Evolutionary conservation across 2,113 vertebrate species (phyloP).

Genomic region (Chaetodon auriga): DNA sequence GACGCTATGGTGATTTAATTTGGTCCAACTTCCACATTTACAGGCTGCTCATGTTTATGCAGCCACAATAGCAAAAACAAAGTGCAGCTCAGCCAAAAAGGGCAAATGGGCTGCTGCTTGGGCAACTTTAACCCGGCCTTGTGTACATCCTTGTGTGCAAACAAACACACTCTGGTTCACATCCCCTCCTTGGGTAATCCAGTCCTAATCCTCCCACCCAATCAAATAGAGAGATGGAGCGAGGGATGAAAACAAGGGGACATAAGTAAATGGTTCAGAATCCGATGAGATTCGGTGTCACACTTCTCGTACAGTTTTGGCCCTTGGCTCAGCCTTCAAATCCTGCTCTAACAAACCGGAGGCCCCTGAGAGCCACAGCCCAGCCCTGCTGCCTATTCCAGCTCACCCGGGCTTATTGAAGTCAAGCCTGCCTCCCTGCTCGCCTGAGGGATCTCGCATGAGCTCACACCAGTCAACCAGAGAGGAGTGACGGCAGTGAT

Average conservation of each 20-base stretch:
- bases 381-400: slow-evolving; percentile 16
- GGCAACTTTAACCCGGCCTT: too few species aligned
- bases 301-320: slow-evolving; percentile 10
- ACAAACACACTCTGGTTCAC: slow-evolving; percentile 15
- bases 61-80: too few species aligned
- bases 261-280: slow-evolving; percentile 51
- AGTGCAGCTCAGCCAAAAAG: too few species aligned
- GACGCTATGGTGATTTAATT: too few species aligned
- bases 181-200: slow-evolving; percentile 64
- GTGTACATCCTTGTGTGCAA: background rate
- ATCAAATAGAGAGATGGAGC: slow-evolving; percentile 62
- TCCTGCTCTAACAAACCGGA: slow-evolving; percentile 22
- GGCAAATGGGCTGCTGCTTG: too few species aligned
- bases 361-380: slow-evolving; percentile 27
- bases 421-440: slow-evolving; percentile 1
- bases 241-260: slow-evolving; percentile 55
- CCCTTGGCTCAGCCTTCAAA: slow-evolving; percentile 24
- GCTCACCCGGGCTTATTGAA: slow-evolving; percentile 4
- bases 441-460: slow-evolving; percentile 25
- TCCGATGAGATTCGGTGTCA: slow-evolving; percentile 55
- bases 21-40: too few species aligned
- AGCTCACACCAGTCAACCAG: slow-evolving; percentile 35
- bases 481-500: slow-evolving; percentile 19
- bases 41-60: too few species aligned
- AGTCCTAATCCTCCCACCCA: slow-evolving; percentile 66